These are phyloP conservation scores for Crenichthys baileyi DNA, from an alignment of 2,797 vertebrate genomes.

Conservation along the genomic window DNA sequence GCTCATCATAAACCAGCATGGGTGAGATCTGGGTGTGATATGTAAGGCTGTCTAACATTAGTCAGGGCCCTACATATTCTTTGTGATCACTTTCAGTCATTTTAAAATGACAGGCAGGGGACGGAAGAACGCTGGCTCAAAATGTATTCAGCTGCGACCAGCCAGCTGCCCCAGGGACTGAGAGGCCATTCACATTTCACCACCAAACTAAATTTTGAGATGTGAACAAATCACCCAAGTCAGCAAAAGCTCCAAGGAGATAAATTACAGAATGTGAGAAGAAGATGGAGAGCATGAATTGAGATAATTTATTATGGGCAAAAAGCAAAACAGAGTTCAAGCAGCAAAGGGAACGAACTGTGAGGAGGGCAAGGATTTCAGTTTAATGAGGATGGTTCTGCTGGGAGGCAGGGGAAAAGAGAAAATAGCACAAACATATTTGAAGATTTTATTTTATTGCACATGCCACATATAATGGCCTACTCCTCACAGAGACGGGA, in stretches of 20 bases:
- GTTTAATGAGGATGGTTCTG: conserved; percentile 30
- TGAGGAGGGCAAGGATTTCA: not conserved
- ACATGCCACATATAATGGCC: conserved; percentile 11
- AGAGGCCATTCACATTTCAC: conserved; percentile 47
- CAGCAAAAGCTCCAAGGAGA: conserved; percentile 37
- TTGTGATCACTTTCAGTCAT: conserved; percentile 7
- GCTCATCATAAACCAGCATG: conserved; percentile 3
- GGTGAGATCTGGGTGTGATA: conserved; percentile 1
- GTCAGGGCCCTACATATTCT: not conserved
- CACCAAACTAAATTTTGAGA: conserved; percentile 50
- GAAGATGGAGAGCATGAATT: conserved; percentile 21
- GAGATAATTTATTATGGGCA: conserved; percentile 27
- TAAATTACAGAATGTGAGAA: conserved; percentile 35
- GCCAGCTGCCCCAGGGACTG: conserved; percentile 34
- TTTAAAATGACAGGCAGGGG: conserved; percentile 18
- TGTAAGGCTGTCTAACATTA: conserved; percentile 11
- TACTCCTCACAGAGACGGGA: conserved; percentile 21
- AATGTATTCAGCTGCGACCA: conserved; percentile 45
- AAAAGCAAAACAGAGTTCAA: conserved; percentile 7
- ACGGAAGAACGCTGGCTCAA: conserved; percentile 15
- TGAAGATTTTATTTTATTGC: not conserved
- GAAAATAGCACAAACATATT: conserved; percentile 17
- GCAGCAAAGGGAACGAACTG: conserved; percentile 6
- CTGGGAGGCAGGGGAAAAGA: conserved; percentile 8
- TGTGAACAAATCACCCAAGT: conserved; percentile 49